These are phyloP conservation scores for Laticauda colubrina DNA, from an alignment of 2,113 vertebrate species.

Conservation along the genomic window DNA sequence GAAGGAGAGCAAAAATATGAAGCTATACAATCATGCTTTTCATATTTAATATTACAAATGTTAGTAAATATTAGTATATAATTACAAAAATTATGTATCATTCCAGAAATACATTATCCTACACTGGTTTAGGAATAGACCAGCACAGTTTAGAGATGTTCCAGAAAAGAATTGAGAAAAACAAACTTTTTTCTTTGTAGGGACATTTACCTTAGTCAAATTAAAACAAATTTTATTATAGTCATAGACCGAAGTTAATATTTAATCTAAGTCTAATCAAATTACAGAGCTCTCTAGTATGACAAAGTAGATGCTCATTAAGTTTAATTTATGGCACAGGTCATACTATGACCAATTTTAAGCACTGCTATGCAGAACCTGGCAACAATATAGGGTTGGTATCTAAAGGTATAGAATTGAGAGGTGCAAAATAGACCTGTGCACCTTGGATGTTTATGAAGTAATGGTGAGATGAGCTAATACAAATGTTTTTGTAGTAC, in stretches of 20 bases:
- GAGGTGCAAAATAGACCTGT: neutral
- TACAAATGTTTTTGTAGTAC: neutral
- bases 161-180: neutral
- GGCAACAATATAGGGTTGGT: neutral
- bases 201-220: neutral
- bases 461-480: neutral
- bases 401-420: neutral
- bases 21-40: neutral
- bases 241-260: neutral
- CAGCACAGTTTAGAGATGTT: neutral
- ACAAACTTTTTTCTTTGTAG: neutral
- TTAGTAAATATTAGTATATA: neutral
- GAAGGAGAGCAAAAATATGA: neutral
- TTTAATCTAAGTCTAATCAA: neutral
- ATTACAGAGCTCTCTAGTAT: neutral
- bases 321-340: neutral
- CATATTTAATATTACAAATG: neutral
- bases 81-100: neutral
- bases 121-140: neutral
- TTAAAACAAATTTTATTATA: neutral
- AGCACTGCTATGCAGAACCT: neutral
- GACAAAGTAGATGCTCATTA: neutral
- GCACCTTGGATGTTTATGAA: neutral
- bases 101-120: neutral
- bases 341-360: neutral